Percentiles rank a stretch among this genome's conserved stretches.
Evolutionary conservation across 2,113 vertebrate genomes (phyloP).

Genomic region (Rhea pennata): DNA sequence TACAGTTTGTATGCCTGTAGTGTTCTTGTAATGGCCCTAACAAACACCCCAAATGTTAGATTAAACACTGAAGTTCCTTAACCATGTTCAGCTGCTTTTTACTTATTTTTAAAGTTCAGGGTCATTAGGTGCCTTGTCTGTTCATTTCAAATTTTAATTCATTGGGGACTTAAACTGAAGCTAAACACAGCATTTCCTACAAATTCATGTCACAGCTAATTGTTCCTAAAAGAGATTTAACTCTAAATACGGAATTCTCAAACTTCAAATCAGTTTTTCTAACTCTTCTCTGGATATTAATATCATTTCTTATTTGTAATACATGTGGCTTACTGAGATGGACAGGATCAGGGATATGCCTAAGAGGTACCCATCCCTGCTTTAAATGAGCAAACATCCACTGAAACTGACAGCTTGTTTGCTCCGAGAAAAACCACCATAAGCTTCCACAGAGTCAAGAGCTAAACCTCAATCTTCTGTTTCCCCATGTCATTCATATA

Average conservation of each 20-base stretch:
- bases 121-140: background rate
- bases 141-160: background rate
- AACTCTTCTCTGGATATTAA: background rate
- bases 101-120: background rate
- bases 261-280: background rate
- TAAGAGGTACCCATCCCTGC: background rate
- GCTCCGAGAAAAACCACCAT: background rate
- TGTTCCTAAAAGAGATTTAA: background rate
- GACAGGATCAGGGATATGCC: background rate
- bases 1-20: too few relatives aligned
- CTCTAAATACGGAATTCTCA: background rate
- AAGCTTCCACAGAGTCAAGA: background rate
- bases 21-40: background rate
- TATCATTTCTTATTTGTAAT: background rate
- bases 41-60: background rate
- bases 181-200: background rate
- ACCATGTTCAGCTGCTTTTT: background rate
- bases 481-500: background rate
- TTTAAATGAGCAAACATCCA: background rate
- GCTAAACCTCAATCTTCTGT: background rate
- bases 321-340: background rate
- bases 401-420: background rate
- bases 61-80: background rate
- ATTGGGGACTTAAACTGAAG: background rate
- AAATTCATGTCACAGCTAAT: too few relatives aligned